Conservation (phyloP, 2,888 invertebrate genomes). For the Vanessa cardui region DNA sequence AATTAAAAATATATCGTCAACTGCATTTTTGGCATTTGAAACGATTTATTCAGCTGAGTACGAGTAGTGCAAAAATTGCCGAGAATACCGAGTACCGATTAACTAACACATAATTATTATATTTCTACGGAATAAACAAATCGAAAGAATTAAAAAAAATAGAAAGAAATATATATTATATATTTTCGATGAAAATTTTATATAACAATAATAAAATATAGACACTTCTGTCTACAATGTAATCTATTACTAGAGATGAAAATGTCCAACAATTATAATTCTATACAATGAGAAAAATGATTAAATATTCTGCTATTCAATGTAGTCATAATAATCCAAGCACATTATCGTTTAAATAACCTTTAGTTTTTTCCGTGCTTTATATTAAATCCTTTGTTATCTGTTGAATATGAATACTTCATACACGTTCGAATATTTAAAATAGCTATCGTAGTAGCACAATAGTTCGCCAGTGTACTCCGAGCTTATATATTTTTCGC, state of each 20-base stretch:
- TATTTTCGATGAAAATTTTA: no score
- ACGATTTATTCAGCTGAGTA: no score
- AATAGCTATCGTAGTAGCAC: background rate
- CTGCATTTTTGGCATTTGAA: no score
- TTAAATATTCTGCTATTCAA: conserved; percentile 9
- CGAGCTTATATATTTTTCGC: conserved; percentile 12
- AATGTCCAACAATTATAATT: conserved; percentile 9
- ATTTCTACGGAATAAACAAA: no score
- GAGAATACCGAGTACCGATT: no score
- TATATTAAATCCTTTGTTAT: conserved; percentile 12
- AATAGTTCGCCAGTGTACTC: background rate
- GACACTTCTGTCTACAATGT: background rate
- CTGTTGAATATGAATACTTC: conserved; percentile 9
- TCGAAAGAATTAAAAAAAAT: no score
- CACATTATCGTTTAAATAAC: conserved; percentile 6
- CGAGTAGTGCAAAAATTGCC: no score
- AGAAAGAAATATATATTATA: no score
- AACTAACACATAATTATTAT: no score
- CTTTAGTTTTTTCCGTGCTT: background rate
- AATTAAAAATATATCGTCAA: no score
- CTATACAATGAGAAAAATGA: conserved; percentile 2
- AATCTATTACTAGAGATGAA: background rate
- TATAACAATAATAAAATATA: no score
- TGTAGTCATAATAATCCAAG: background rate
- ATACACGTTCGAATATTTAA: conserved; percentile 3